Evolutionary conservation across 2,113 vertebrate species (phyloP), one percentile per base, ranked within the genome.

Genomic region (Notechis scutatus): DNA sequence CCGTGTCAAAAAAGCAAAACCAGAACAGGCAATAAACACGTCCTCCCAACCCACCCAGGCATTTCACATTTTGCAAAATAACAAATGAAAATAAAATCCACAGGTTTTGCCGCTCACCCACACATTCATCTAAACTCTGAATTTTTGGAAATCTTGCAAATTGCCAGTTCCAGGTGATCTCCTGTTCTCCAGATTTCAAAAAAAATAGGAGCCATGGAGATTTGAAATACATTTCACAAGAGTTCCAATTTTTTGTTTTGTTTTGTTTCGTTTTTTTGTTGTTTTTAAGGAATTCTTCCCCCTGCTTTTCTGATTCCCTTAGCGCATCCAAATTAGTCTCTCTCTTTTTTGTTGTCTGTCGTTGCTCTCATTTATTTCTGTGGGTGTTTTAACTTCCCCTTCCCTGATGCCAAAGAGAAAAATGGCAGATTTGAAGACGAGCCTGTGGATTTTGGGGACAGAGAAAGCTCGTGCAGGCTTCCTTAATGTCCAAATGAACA

Each of bases 1-100:
- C 93, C 59, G 11, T 11, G 91, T 94, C 95, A 93, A 95, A 93
- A 95, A 87, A 69, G n/a, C 90, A 91, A 91, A 74, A 89, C 90
- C 88, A 8, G 2, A 94, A 93, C 61, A 29, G 88, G 92, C 93
- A 93, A 92, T 91, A 42, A 42, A 85, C 57, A 74, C 92, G 59
- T 55, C 1, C 8, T 50, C 47, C 47, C 47, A 50, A 1, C 1
- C 0, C 59, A 11, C 93, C 88, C 85, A 69, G 23, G 23, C 3
- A 14, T 52, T 47, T 92, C 56, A 14, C 24, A 24, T n/a, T 69
- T 69, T 34, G 29, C 64, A 69, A 69, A 69, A 29, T 11, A 29
- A 12, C 12, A 59, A 4, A 26, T 11, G 0, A 24, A 11, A 59
- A 7, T 42, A 42, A 24, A 24, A 5, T 5, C 29, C 59, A 3